phyloP scores from a whole-genome alignment of 2,113 vertebrate genomes.

The Garra rufa region DNA sequence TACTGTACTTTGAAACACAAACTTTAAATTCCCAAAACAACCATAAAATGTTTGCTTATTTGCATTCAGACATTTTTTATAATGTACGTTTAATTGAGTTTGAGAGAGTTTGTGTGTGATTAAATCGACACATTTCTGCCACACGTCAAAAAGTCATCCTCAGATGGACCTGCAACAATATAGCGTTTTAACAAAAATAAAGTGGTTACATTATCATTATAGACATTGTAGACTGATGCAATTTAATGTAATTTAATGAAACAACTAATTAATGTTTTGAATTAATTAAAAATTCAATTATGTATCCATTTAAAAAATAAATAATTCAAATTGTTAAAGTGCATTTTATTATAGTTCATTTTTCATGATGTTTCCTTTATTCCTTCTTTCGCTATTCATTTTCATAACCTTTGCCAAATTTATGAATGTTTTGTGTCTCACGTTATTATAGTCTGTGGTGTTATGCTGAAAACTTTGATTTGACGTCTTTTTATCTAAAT shows the following conservation, averaged over 20 bases:
- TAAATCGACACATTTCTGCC: not conserved
- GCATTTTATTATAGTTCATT: not conserved
- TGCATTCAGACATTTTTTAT: not conserved
- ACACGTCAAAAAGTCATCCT: not conserved
- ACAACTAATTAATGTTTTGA: no score
- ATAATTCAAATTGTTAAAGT: no score
- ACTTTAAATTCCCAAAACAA: not conserved
- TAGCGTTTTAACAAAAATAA: not conserved
- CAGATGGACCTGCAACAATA: not conserved
- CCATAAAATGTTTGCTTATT: no score
- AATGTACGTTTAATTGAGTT: not conserved
- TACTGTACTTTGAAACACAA: no score
- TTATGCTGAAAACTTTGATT: not conserved
- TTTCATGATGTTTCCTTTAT: no score
- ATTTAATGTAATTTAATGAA: not conserved
- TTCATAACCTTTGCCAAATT: no score
- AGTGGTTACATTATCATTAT: not conserved
- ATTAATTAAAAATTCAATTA: no score
- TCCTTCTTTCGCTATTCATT: no score
- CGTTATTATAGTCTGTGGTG: no score
- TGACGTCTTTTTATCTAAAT: no score
- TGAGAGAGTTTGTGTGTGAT: not conserved
- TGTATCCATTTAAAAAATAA: no score
- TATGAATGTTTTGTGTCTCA: no score
- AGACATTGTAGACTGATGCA: not conserved